These are phyloP conservation scores for Syrmaticus mikado DNA, from an alignment of 2,113 vertebrate genomes.

Conservation along the genomic window DNA sequence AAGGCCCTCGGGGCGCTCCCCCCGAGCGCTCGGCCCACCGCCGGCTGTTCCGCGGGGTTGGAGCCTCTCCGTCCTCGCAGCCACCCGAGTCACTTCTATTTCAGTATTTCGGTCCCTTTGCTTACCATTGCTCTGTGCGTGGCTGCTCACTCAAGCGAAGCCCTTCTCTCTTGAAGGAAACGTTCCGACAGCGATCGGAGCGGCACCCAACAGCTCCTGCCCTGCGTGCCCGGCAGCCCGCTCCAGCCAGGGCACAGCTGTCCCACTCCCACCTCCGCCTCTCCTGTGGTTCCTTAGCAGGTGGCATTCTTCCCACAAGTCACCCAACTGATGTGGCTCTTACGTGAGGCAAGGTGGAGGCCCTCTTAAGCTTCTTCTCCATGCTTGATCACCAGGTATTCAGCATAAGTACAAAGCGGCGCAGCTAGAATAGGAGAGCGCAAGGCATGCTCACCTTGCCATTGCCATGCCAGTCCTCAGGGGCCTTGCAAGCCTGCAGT, in stretches of 20 bases:
- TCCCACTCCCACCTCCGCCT: background rate
- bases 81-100: too few relatives aligned
- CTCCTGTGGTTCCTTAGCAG: background rate
- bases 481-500: background rate
- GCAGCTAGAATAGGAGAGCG: rapidly evolving
- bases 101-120: too few relatives aligned
- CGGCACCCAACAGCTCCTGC: background rate
- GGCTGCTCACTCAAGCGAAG: rapidly evolving
- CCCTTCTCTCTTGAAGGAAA: background rate
- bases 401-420: background rate
- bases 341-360: background rate
- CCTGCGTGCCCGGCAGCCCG: background rate
- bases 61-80: background rate
- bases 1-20: background rate
- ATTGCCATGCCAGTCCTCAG: rapidly evolving
- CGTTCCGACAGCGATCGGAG: background rate
- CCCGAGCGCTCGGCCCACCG: rapidly evolving
- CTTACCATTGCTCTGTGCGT: rapidly evolving
- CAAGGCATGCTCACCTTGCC: rapidly evolving
- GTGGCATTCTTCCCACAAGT: background rate
- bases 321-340: background rate
- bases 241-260: background rate
- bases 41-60: rapidly evolving
- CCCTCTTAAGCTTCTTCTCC: background rate
- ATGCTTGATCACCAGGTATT: background rate